These are phyloP conservation scores for Gryllus bimaculatus DNA, from an alignment of 1,140 invertebrate genomes.

Conservation along the genomic window DNA sequence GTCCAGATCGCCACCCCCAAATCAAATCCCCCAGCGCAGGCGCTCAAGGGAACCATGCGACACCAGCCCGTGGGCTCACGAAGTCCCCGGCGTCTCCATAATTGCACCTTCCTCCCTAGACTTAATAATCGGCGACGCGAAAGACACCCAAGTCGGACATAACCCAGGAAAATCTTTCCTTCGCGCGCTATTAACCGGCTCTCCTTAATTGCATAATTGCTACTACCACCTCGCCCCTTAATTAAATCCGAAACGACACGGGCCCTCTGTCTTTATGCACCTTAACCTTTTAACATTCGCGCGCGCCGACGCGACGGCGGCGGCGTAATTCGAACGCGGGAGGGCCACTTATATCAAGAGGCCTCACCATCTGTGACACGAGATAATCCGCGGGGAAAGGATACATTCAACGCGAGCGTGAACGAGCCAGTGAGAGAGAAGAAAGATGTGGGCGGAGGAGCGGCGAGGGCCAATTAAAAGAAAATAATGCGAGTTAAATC, in stretches of 20 bases:
- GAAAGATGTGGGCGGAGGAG: neutral
- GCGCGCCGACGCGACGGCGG: neutral
- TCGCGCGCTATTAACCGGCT: neutral
- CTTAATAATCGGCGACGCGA: neutral
- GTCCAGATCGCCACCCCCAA: no score
- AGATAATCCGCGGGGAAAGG: neutral
- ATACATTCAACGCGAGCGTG: neutral
- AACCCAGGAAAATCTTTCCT: neutral
- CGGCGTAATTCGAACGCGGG: neutral
- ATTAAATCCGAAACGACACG: neutral
- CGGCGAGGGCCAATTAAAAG: neutral
- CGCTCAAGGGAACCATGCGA: no score
- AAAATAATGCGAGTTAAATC: slow-evolving; percentile 5
- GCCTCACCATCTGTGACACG: neutral
- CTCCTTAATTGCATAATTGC: neutral
- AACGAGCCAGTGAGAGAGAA: neutral
- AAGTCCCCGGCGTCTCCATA: no score
- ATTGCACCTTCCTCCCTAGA: neutral
- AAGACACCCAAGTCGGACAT: neutral
- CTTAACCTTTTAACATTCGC: neutral
- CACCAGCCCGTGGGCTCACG: no score
- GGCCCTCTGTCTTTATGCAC: neutral
- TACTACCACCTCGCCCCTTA: neutral
- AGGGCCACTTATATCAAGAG: neutral
- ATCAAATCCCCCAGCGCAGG: no score